Percentiles rank a stretch among this genome's conserved stretches.
Evolutionary conservation across 2,888 invertebrate genomes (phyloP).

Genomic region (Azorinus chamasolen): DNA sequence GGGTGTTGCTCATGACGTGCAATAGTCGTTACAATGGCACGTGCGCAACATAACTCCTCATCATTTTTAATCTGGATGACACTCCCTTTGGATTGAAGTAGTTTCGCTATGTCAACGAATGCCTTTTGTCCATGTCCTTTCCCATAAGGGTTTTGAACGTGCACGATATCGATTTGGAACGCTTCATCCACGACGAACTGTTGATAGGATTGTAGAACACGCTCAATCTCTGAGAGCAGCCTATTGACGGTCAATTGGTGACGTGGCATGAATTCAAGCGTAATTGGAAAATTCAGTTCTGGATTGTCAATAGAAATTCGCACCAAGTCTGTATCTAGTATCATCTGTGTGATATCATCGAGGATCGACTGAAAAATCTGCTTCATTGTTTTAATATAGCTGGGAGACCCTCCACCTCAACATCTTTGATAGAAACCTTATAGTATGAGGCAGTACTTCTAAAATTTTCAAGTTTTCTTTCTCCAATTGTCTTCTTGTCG

Average conservation of each 20-base stretch:
- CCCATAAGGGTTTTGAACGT: conserved; percentile 18
- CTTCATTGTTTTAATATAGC: conserved; percentile 33
- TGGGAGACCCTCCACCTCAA: conserved; percentile 9
- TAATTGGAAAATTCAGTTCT: conserved; percentile 22
- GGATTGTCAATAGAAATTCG: conserved; percentile 28
- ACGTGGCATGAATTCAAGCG: conserved; percentile 19
- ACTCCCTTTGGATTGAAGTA: conserved; percentile 24
- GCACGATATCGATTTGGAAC: conserved; percentile 26
- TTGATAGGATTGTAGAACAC: conserved; percentile 48
- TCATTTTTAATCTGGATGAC: conserved; percentile 34
- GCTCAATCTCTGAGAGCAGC: conserved; percentile 47
- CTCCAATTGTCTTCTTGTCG: conserved; percentile 20
- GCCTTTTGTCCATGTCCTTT: conserved; percentile 11
- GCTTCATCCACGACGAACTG: conserved; percentile 49
- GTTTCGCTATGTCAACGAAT: conserved; percentile 19
- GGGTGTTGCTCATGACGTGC: conserved; percentile 32
- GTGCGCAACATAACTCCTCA: conserved; percentile 44
- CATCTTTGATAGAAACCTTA: conserved; percentile 28
- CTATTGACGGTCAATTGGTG: conserved; percentile 10
- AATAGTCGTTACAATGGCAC: conserved; percentile 44
- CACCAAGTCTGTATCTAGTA: conserved; percentile 53
- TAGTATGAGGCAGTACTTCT: conserved; percentile 30
- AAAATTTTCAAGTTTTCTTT: conserved; percentile 34
- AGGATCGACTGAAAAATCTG: conserved; percentile 28
- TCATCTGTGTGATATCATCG: conserved; percentile 17